Base-by-base conservation (phyloP, 1,140 invertebrate genomes). In the Zaprionus camerounensis region DNA sequence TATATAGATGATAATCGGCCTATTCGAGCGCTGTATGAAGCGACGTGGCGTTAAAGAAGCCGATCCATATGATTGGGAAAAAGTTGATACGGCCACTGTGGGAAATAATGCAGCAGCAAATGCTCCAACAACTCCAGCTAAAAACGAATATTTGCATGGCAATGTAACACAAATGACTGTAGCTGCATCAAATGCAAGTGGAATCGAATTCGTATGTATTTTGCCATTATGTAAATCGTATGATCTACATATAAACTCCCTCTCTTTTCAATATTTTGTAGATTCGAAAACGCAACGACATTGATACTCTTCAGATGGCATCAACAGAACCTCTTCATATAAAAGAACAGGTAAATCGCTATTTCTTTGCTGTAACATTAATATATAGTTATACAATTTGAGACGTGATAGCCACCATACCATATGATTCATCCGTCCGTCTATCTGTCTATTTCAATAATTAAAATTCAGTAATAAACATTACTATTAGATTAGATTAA, bases 21-120 rank as follows among this genome's bases (percentile, higher is more conserved):
- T 99, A 24, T 97, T 99, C 92, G 98, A 99, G 92, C 94, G 98
- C 26, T 99, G 98, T 93, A 99, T 99, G 96, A 98, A 98, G 92
- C 94, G 98, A 1, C 95, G 98, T 49, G 97, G 97, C 15, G 97
- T 99, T 15, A 96, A 97, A 79, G 95, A 97, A 66, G 94, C 94
- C 0, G 98, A 99, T 94, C 97, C 97, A 1, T 99, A 97, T 92
- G 98, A 99, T 93, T 99, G 98, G 98, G 98, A 99, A 94, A 97
- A 97, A 93, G 94, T 95, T 22, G 94, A 92, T 41, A 67, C 79
- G 12, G 59, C 78, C 24, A 46, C 64, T 36, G 64, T 78, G 56
- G 76, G 80, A 7, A 82, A 72, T 15, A 84, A 72, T 75, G 24
- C 78, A 57, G 53, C 71, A 5, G 64, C 62, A 44, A 91, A 84